phyloP scores from a whole-genome alignment of 2,797 vertebrate species.

The Pogoniulus pusillus region DNA sequence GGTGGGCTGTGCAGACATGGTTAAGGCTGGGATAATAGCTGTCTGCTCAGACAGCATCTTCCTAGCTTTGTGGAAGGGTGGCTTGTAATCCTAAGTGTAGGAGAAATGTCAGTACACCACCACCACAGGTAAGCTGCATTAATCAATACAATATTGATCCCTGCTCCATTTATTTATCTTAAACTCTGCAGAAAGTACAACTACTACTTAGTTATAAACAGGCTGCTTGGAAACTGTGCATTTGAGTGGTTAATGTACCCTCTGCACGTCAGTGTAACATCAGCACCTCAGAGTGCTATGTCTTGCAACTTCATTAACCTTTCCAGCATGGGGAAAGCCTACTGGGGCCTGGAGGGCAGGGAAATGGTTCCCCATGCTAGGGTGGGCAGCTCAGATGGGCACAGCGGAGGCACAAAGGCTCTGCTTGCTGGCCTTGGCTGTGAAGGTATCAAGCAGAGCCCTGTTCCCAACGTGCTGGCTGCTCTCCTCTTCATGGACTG shows the following conservation, averaged over 20 bases:
- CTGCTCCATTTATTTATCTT: slow-evolving; percentile 70
- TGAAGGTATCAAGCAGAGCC: not conserved
- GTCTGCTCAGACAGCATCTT: slow-evolving; percentile 15
- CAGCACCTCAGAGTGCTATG: not conserved
- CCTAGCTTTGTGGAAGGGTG: slow-evolving; percentile 29
- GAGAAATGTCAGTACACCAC: slow-evolving; percentile 66
- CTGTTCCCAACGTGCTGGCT: not conserved
- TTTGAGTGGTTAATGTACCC: slow-evolving; percentile 35
- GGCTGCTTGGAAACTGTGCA: slow-evolving; percentile 59
- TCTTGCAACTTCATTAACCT: not conserved
- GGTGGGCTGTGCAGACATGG: not conserved
- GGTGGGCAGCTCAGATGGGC: not conserved
- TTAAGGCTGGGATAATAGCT: not conserved
- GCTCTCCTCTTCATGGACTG: not conserved
- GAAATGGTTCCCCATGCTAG: not conserved
- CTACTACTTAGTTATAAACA: slow-evolving; percentile 77
- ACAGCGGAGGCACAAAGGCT: not conserved
- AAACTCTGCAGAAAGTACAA: slow-evolving; percentile 70
- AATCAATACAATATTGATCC: slow-evolving; percentile 76
- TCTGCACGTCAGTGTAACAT: not conserved
- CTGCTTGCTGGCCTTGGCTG: not conserved
- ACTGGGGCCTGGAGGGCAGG: not conserved
- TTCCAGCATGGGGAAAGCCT: not conserved
- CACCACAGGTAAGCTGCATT: slow-evolving; percentile 63
- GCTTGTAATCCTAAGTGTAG: slow-evolving; percentile 45